Conservation (phyloP, 2,888 invertebrate genomes). For the Aethes cnicana region DNA sequence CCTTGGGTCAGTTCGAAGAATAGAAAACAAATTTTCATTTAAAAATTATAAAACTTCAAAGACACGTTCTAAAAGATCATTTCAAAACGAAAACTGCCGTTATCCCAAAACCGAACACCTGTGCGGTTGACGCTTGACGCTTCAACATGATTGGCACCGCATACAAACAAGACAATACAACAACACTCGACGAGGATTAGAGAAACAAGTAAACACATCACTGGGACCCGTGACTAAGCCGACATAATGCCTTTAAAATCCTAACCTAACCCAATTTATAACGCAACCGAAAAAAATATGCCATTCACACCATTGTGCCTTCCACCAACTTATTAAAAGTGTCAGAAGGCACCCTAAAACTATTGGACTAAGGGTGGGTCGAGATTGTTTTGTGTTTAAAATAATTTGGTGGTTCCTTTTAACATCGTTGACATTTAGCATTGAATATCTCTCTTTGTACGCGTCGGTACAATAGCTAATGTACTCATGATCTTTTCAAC, state of each 20-base stretch:
- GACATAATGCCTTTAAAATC: constrained; percentile 60
- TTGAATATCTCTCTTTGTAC: constrained; percentile 60
- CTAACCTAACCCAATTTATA: constrained; percentile 76
- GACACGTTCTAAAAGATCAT: too few relatives aligned
- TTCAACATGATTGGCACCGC: constrained; percentile 7
- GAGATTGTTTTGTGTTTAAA: neutral
- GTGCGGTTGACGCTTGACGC: neutral
- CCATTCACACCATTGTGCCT: constrained; percentile 40
- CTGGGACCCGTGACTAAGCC: constrained; percentile 55
- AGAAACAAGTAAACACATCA: constrained; percentile 54
- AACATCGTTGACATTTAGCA: constrained; percentile 65
- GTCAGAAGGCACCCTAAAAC: constrained; percentile 29
- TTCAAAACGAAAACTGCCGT: too few relatives aligned
- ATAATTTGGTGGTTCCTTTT: constrained; percentile 39
- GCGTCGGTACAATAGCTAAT: constrained; percentile 68
- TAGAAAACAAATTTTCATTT: too few relatives aligned
- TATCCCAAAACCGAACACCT: constrained; percentile 11
- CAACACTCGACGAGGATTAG: constrained; percentile 58
- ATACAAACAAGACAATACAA: constrained; percentile 52
- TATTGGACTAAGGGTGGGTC: constrained; percentile 33
- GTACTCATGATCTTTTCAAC: constrained; percentile 78
- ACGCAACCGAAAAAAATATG: constrained; percentile 47
- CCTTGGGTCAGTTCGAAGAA: too few relatives aligned
- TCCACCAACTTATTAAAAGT: constrained; percentile 23
- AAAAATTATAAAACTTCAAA: too few relatives aligned